These are phyloP conservation scores for Aspidapion aeneum DNA, from an alignment of 2,888 invertebrate species.

Conservation along the genomic window DNA sequence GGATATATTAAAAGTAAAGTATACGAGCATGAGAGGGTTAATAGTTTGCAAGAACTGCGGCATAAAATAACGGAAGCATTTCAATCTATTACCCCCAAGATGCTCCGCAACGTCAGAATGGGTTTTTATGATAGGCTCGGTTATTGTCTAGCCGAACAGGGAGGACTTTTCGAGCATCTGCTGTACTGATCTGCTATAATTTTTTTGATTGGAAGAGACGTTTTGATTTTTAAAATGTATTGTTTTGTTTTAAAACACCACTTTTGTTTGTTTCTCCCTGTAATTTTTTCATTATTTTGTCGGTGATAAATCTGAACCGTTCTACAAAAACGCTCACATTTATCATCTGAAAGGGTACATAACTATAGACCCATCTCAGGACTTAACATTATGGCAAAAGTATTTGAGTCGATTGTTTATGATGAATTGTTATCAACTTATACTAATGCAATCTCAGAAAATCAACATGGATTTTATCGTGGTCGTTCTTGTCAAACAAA, in stretches of 20 bases:
- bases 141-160: constrained; percentile 2
- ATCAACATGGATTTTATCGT: too few relatives aligned
- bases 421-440: too few relatives aligned
- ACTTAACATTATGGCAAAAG: too few relatives aligned
- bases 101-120: not conserved
- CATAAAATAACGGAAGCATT: not conserved
- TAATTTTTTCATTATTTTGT: not conserved
- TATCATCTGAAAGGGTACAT: too few relatives aligned
- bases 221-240: not conserved
- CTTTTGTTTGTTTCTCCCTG: not conserved
- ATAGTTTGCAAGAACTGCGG: not conserved
- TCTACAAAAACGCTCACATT: not conserved
- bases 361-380: too few relatives aligned
- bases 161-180: not conserved
- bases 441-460: too few relatives aligned
- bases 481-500: too few relatives aligned
- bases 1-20: not conserved
- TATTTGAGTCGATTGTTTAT: too few relatives aligned
- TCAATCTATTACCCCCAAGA: not conserved
- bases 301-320: not conserved
- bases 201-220: not conserved
- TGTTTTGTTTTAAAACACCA: not conserved
- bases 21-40: not conserved
- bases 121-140: constrained; percentile 1
- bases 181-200: too few relatives aligned